These are phyloP conservation scores for Dryobotodes eremita DNA, from an alignment of 2,888 invertebrate genomes.

Conservation along the genomic window DNA sequence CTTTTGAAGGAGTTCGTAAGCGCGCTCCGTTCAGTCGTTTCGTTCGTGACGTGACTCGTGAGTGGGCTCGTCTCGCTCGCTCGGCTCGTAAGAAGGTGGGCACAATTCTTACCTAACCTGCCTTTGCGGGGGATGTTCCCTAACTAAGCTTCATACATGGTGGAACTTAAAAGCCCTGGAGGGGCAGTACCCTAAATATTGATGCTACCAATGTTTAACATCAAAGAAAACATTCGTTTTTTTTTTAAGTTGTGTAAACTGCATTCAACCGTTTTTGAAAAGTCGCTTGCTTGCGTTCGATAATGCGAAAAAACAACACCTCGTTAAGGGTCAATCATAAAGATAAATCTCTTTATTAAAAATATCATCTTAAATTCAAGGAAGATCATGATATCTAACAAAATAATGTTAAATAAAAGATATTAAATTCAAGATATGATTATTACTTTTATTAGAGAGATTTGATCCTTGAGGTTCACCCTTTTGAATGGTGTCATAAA, in stretches of 20 bases:
- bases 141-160: background rate
- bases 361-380: background rate
- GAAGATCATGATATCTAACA: background rate
- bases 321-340: background rate
- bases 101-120: background rate
- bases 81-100: background rate
- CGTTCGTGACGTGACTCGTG: background rate
- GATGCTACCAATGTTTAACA: background rate
- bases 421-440: background rate
- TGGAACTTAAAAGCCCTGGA: background rate
- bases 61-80: background rate
- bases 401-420: background rate
- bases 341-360: background rate
- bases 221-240: background rate
- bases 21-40: too few relatives aligned
- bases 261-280: background rate
- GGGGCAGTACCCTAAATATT: background rate
- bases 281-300: background rate
- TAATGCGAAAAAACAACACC: background rate
- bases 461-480: background rate
- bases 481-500: background rate
- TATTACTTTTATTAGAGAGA: background rate
- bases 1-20: background rate
- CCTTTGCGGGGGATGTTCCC: too few relatives aligned
- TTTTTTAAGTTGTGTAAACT: background rate